Base-by-base conservation (phyloP, 1,140 invertebrate species). In the Diachasmimorpha longicaudata region DNA sequence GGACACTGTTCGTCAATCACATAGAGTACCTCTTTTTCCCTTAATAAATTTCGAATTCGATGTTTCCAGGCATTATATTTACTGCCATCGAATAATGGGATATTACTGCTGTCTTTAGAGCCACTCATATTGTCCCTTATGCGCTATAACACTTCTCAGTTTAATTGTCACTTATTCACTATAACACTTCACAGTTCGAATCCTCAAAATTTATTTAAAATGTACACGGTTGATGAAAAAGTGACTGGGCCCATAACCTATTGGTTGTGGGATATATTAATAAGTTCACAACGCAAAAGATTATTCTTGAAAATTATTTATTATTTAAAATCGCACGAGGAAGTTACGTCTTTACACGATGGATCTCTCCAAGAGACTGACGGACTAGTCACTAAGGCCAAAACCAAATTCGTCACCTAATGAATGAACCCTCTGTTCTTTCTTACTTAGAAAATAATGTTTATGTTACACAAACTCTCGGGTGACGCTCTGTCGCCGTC, bases 1-100 rank as follows among this genome's bases (percentile, higher is more conserved):
- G 78, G 77, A 68, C 36, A 37, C 23, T 79, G 76, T 52, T 82
- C 72, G 69, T 82, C 81, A 58, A 85, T 55, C 5, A 83, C 79
- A 23, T 84, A 72, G 9, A 84, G 10, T 13, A 70, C 55, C 25
- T 72, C 19, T 19, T 74, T 13, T 74, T 76, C 74, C 0, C 19
- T 66, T 37, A 79, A 48, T 63, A 79, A 70, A 21, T 48, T 44
- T 1, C 23, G 21, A 31, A 74, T 71, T 70, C 77, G 31, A 19
- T 70, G 73, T 58, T 81, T 81, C 76, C 79, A 79, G 10, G 79
- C 75, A 77, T 76, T 77, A 25, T 81, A 81, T 46, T 74, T 76
- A 14, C 74, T 68, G 48, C 79, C 77, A 14, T 80, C 72, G 70
- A 81, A 81, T 8, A 76, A 46, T 70, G 67, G 75, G 19, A 79